Conservation (phyloP, 2,797 vertebrate species). For the Parauchenoglanis punctatus region DNA sequence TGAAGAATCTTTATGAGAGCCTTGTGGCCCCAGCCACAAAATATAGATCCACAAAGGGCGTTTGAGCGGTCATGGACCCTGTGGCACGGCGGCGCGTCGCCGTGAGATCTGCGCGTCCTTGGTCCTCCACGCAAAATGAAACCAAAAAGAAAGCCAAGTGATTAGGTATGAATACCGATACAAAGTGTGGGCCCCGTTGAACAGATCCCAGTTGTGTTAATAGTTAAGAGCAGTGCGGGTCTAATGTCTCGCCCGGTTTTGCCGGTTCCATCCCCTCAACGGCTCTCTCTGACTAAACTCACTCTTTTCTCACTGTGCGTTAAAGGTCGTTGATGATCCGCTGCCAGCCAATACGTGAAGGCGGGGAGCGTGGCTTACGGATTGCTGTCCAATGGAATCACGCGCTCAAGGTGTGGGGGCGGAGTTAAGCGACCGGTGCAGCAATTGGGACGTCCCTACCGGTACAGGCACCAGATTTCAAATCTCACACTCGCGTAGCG, state of each 20-base stretch:
- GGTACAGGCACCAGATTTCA: slow-evolving; percentile 45
- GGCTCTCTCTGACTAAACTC: slow-evolving; percentile 83
- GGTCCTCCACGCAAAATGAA: slow-evolving; percentile 37
- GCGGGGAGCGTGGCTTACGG: slow-evolving; percentile 64
- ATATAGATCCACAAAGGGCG: slow-evolving; percentile 71
- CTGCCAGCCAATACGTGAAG: slow-evolving; percentile 84
- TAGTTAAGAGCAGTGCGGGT: slow-evolving; percentile 50
- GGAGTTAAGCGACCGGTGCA: slow-evolving; percentile 65
- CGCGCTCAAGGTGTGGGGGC: slow-evolving; percentile 63
- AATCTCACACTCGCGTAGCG: slow-evolving; percentile 36
- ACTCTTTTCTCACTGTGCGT: slow-evolving; percentile 93
- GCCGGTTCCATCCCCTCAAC: slow-evolving; percentile 55
- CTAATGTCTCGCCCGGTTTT: slow-evolving; percentile 64
- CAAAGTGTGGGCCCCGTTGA: slow-evolving; percentile 21
- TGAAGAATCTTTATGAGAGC: slow-evolving; percentile 61
- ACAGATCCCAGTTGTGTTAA: slow-evolving; percentile 29
- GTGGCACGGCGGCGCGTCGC: slow-evolving; percentile 62
- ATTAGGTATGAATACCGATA: slow-evolving; percentile 8
- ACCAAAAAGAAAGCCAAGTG: slow-evolving; percentile 40
- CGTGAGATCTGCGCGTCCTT: slow-evolving; percentile 72
- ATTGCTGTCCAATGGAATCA: slow-evolving; percentile 65
- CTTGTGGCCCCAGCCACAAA: slow-evolving; percentile 58
- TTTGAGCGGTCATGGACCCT: slow-evolving; percentile 63
- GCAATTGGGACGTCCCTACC: slow-evolving; percentile 24
- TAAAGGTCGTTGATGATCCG: slow-evolving; percentile 94